Percentiles rank a stretch among this genome's conserved stretches.
Conservation (phyloP, 2,888 invertebrate species). For the Asteroscopus sphinx region DNA sequence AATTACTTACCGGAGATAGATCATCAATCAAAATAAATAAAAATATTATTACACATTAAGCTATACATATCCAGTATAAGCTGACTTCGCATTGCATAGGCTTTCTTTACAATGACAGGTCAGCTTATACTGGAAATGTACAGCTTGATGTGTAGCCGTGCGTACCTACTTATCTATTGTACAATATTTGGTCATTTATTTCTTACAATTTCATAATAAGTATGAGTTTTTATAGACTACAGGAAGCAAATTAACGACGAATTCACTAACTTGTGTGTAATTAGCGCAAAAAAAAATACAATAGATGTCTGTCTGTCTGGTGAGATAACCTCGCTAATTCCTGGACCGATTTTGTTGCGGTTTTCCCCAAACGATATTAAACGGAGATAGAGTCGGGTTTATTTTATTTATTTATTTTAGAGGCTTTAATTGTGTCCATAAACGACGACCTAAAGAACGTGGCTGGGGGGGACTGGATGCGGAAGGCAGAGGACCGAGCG, state of each 20-base stretch:
- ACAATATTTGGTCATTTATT: slow-evolving; percentile 12
- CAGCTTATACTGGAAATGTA: too few relatives aligned
- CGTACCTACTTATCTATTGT: slow-evolving; percentile 25
- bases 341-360: slow-evolving; percentile 26
- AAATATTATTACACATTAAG: slow-evolving; percentile 10
- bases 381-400: too few relatives aligned
- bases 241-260: slow-evolving; percentile 34
- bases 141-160: too few relatives aligned
- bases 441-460: too few relatives aligned
- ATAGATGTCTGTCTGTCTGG: slow-evolving; percentile 19
- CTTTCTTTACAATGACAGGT: too few relatives aligned
- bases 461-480: too few relatives aligned
- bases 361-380: slow-evolving; percentile 30
- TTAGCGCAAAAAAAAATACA: slow-evolving; percentile 28
- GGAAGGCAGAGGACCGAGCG: too few relatives aligned
- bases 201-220: slow-evolving; percentile 1
- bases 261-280: slow-evolving; percentile 18
- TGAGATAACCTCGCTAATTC: slow-evolving; percentile 30
- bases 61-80: too few relatives aligned
- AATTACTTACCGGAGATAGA: slow-evolving; percentile 30
- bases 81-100: too few relatives aligned
- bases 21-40: slow-evolving; percentile 27
- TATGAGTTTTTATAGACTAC: slow-evolving; percentile 18
- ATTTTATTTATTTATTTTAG: too few relatives aligned
- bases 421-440: slow-evolving; percentile 8